phyloP scores from a whole-genome alignment of 2,888 invertebrate genomes.

The Dynastes hyllus region DNA sequence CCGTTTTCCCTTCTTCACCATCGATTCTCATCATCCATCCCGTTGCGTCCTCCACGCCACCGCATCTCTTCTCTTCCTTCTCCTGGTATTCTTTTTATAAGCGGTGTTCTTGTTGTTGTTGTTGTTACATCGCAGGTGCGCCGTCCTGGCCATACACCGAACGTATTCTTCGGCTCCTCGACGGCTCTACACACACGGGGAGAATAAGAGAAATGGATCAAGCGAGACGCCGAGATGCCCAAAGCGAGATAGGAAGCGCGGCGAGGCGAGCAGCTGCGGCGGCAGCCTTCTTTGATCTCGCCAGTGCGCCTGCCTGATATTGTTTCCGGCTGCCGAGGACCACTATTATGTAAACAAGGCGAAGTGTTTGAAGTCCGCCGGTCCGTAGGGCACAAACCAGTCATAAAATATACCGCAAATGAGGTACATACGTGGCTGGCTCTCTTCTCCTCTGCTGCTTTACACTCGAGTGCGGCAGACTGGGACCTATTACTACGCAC shows the following conservation, averaged over 20 bases:
- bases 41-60: not conserved
- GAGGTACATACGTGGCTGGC: conserved; percentile 56
- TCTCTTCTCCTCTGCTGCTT: conserved; percentile 13
- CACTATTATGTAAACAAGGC: conserved; percentile 82
- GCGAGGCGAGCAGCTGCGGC: conserved; percentile 66
- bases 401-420: conserved; percentile 71
- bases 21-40: conserved; percentile 2
- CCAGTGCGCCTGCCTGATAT: conserved; percentile 70
- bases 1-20: conserved; percentile 40
- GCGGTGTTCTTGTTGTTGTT: conserved; percentile 18
- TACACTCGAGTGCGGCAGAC: conserved; percentile 34
- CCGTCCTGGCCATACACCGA: not conserved
- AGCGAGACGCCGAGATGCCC: conserved; percentile 47
- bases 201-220: conserved; percentile 31
- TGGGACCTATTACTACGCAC: conserved; percentile 10
- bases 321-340: conserved; percentile 76
- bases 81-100: not conserved
- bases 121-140: conserved; percentile 39
- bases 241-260: conserved; percentile 57
- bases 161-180: not conserved
- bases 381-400: conserved; percentile 69
- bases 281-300: conserved; percentile 69
- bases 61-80: conserved; percentile 13
- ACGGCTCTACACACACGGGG: conserved; percentile 5
- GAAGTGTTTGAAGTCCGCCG: conserved; percentile 77